A percentile compares a stretch with the other conserved stretches of the same genome.
Evolutionary conservation across 2,888 invertebrate genomes (phyloP).

Genomic region (Phoronis australis): DNA sequence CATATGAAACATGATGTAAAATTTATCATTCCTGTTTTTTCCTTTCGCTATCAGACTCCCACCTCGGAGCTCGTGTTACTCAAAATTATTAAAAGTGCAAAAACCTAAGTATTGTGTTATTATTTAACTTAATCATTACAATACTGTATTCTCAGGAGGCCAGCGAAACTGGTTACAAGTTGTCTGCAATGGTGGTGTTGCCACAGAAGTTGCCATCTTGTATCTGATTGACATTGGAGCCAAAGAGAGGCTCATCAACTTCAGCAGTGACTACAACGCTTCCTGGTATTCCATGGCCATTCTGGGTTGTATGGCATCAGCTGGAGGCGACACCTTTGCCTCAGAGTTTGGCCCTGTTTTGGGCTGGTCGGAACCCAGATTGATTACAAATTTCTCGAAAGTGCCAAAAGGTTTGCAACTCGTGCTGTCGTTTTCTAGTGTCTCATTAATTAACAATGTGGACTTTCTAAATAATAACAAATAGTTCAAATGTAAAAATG

Average conservation of each 20-base stretch:
- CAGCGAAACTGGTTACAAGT: conserved; percentile 87
- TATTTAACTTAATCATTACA: too few species aligned
- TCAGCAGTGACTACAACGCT: conserved; percentile 62
- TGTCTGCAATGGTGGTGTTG: conserved; percentile 84
- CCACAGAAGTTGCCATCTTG: conserved; percentile 69
- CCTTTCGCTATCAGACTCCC: neutral
- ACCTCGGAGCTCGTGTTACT: neutral
- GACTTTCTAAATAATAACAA: too few species aligned
- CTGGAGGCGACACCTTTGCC: conserved; percentile 86
- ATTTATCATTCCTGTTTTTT: too few species aligned
- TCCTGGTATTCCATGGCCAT: conserved; percentile 79
- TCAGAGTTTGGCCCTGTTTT: conserved; percentile 80
- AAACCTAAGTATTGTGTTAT: too few species aligned
- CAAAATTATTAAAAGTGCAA: too few species aligned
- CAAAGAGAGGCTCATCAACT: conserved; percentile 74
- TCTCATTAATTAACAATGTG: too few species aligned
- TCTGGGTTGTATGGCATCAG: conserved; percentile 71
- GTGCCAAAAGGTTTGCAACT: conserved; percentile 76
- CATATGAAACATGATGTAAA: too few species aligned
- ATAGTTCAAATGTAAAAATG: too few species aligned
- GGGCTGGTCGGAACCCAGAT: conserved; percentile 63
- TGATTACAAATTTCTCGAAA: conserved; percentile 67
- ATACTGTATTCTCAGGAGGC: conserved; percentile 66
- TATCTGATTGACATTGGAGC: conserved; percentile 68
- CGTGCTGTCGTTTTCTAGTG: too few species aligned